Conservation (phyloP, 2,113 vertebrate species). For the Osmerus mordax region DNA sequence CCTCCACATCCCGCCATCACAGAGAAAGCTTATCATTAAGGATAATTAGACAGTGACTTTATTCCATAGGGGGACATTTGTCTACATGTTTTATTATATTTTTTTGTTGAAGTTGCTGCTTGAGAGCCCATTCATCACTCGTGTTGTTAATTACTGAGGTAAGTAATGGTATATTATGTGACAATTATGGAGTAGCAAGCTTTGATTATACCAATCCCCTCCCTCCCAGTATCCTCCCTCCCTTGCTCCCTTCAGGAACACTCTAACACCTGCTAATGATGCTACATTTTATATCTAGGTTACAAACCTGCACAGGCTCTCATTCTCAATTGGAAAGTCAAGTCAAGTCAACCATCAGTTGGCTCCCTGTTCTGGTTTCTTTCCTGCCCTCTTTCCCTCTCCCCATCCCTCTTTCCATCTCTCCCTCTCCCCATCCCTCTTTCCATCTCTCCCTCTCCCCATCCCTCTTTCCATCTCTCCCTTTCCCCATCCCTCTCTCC, state of each 20-base stretch:
- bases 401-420: background rate
- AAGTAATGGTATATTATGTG: constrained; percentile 29
- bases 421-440: background rate
- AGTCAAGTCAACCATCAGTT: constrained; percentile 34
- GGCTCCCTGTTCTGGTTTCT: constrained; percentile 21
- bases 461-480: background rate
- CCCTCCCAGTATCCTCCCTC: background rate
- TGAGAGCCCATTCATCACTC: constrained; percentile 40
- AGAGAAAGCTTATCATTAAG: constrained; percentile 57
- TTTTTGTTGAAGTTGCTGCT: constrained; percentile 35
- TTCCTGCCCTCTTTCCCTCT: constrained; percentile 16
- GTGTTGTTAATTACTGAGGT: constrained; percentile 23
- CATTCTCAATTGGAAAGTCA: constrained; percentile 38
- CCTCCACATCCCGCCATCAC: constrained; percentile 39
- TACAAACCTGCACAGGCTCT: background rate
- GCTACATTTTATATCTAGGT: too few relatives aligned
- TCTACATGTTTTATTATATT: constrained; percentile 44
- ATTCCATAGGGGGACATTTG: constrained; percentile 11
- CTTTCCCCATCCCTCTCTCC: background rate
- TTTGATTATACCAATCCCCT: background rate
- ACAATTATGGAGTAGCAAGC: background rate
- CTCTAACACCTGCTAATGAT: too few relatives aligned
- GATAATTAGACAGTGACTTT: constrained; percentile 50
- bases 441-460: background rate
- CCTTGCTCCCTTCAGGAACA: background rate